phyloP scores from a whole-genome alignment of 2,797 vertebrate species.

The Esox masquinongy region DNA sequence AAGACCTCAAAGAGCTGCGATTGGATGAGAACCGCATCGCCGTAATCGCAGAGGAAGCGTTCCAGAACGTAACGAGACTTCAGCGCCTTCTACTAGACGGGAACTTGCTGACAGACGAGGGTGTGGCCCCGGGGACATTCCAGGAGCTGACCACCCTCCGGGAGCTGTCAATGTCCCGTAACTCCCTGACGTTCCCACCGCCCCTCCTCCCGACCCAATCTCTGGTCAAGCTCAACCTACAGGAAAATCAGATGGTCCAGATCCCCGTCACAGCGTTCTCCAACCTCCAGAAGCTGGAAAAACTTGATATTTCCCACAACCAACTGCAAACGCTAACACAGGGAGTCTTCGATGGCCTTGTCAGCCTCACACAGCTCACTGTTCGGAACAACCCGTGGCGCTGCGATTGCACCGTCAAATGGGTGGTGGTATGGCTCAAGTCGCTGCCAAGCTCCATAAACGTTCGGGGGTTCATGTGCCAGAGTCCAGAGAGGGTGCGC shows the following conservation, averaged over 20 bases:
- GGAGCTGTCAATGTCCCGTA: conserved; percentile 91
- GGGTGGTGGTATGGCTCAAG: conserved; percentile 97
- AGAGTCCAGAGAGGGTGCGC: conserved; percentile 89
- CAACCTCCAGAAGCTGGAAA: conserved; percentile 85
- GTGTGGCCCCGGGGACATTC: conserved; percentile 92
- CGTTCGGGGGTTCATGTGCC: conserved; percentile 92
- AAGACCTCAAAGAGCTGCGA: conserved; percentile 90
- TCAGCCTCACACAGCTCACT: conserved; percentile 86
- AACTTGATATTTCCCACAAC: conserved; percentile 93
- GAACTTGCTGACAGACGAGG: conserved; percentile 93
- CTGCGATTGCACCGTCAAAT: conserved; percentile 93
- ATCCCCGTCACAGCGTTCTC: conserved; percentile 90
- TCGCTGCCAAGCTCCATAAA: conserved; percentile 86
- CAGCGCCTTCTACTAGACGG: conserved; percentile 94
- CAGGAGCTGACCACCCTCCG: conserved; percentile 88
- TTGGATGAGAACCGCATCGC: conserved; percentile 97
- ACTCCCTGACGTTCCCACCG: conserved; percentile 91
- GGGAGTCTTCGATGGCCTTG: conserved; percentile 90
- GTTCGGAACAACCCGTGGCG: conserved; percentile 93
- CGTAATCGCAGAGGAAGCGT: conserved; percentile 90
- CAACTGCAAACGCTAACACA: conserved; percentile 86
- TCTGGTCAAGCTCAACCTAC: conserved; percentile 87
- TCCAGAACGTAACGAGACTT: conserved; percentile 91
- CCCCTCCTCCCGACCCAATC: conserved; percentile 86
- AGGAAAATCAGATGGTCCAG: conserved; percentile 95